Evolutionary conservation across 2,113 vertebrate species (phyloP).

Genomic region (Galemys pyrenaicus): DNA sequence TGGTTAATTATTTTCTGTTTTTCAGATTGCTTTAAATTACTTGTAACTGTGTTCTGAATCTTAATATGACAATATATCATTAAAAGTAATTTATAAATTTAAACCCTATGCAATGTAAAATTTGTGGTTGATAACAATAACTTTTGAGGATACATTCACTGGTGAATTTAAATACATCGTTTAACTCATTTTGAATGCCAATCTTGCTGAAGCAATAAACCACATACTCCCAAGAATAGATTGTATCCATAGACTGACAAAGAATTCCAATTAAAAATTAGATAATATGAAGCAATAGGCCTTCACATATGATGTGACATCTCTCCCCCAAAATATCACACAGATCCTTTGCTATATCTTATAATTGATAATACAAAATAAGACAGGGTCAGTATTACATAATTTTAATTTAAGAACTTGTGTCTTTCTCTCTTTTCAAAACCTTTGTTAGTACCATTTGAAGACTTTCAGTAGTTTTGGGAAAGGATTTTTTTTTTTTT

Average conservation of each 20-base stretch:
- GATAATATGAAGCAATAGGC: background rate
- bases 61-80: background rate
- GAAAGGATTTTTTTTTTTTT: background rate
- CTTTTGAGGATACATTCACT: background rate
- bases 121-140: background rate
- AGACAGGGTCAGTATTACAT: slow-evolving; percentile 20
- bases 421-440: slow-evolving; percentile 53
- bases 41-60: background rate
- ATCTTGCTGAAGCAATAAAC: background rate
- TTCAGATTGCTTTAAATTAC: background rate
- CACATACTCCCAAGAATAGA: background rate
- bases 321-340: background rate
- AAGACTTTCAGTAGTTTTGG: background rate
- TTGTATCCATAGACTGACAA: background rate
- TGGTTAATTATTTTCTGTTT: background rate
- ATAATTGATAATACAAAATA: slow-evolving; percentile 45
- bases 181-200: background rate
- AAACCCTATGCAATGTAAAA: background rate
- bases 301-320: background rate
- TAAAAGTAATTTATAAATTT: background rate
- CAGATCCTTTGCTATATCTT: slow-evolving; percentile 25
- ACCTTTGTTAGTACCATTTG: slow-evolving; percentile 21
- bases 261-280: slow-evolving; percentile 50
- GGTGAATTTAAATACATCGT: slow-evolving; percentile 3
- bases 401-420: slow-evolving; percentile 52